Evolutionary conservation across 2,797 vertebrate species (phyloP), one percentile per base, ranked within the genome.

Genomic region (Neosalanx taihuensis): DNA sequence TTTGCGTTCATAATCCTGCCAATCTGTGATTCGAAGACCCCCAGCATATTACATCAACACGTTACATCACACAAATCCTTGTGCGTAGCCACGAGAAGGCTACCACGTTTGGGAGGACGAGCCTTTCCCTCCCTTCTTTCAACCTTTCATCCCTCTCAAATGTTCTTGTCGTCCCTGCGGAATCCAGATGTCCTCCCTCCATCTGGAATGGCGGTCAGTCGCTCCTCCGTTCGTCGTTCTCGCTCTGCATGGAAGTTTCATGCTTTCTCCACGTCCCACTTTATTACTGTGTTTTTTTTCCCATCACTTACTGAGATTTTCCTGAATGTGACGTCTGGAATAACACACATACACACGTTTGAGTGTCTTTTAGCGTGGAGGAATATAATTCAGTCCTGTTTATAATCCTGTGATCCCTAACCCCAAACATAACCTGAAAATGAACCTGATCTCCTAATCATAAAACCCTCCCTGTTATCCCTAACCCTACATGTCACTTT

Each of bases 61-160:
- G 1, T 26, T 26, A 26, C 23, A 26, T 26, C 23, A 26, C 59
- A 68, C 62, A 72, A 23, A 59, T 51, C 31, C 29, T 30, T 64
- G 31, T 53, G 26, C 53, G 18, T 57, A 18, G 30, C 30, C 9
- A 26, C 56, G 63, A 75, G 68, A 76, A 63, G 53, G 30, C 57
- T 13, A 49, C 63, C 68, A 59, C 49, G 20, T 71, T 60, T 57
- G 71, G 72, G 62, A 65, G 64, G 75, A 72, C 20, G 41, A 18
- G 63, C 49, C 53, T 65, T 57, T 37, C 72, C 23, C 62, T 62
- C 67, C 17, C 13, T 63, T 30, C 35, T 12, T 23, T 20, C 65
- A 51, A 30, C 29, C 46, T 26, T n/a, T 7, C 17, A 18, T 53
- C 29, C 65, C 26, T 53, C 65, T 30, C 29, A n/a, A 18, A 30